phyloP scores from a whole-genome alignment of 2,113 vertebrate genomes.

The Ammodytes dubius region DNA sequence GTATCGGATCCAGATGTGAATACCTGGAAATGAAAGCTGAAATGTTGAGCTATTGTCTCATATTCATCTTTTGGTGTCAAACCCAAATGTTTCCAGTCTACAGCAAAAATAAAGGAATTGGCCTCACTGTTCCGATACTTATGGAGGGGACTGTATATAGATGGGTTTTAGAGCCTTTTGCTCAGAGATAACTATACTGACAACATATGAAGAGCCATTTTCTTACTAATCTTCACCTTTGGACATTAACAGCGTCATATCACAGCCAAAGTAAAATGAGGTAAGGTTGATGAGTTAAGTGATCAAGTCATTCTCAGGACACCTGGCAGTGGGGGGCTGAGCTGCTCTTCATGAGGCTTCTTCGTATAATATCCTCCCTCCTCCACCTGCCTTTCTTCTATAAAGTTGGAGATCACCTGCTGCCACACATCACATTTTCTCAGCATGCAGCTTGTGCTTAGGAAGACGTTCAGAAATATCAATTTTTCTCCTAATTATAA shows the following conservation, averaged over 20 bases:
- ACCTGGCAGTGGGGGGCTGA: slow-evolving; percentile 45
- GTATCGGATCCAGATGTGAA: no score
- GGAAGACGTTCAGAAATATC: slow-evolving; percentile 46
- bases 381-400: slow-evolving; percentile 8
- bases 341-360: slow-evolving; percentile 36
- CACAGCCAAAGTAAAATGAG: slow-evolving; percentile 64
- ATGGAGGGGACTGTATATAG: no score
- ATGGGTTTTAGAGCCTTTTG: slow-evolving; percentile 34
- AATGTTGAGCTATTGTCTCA: no score
- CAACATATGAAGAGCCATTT: slow-evolving; percentile 41
- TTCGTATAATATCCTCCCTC: slow-evolving; percentile 43
- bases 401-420: slow-evolving; percentile 42
- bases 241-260: slow-evolving; percentile 65
- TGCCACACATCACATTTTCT: slow-evolving; percentile 55
- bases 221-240: slow-evolving; percentile 18
- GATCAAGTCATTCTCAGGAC: slow-evolving; percentile 65
- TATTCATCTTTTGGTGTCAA: no score
- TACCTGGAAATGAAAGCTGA: no score
- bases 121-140: no score
- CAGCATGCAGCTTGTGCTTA: slow-evolving; percentile 37
- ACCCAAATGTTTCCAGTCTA: no score
- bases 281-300: slow-evolving; percentile 65
- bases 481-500: slow-evolving; percentile 59
- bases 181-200: slow-evolving; percentile 28
- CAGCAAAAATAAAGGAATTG: no score